Conservation (phyloP, 1,140 invertebrate genomes). For the Papilio xuthus region DNA sequence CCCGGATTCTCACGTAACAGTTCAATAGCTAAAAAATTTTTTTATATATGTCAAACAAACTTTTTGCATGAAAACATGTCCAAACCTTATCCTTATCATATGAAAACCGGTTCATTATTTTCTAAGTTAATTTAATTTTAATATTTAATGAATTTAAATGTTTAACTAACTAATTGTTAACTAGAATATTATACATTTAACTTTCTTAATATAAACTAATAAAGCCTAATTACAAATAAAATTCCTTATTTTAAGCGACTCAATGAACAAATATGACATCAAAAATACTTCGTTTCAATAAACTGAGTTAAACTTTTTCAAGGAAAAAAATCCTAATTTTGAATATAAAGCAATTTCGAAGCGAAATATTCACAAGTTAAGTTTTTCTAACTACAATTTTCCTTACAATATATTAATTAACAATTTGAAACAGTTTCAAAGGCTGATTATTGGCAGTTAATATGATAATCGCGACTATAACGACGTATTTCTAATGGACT, state of each 20-base stretch:
- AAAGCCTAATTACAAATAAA: neutral
- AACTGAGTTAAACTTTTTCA: slow-evolving; percentile 21
- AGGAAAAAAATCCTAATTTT: neutral
- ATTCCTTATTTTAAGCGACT: slow-evolving; percentile 3
- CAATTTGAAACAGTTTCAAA: neutral
- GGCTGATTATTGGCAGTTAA: slow-evolving; percentile 29
- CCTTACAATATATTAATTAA: slow-evolving; percentile 26
- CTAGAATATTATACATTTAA: slow-evolving; percentile 37
- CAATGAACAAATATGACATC: neutral
- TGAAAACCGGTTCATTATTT: neutral
- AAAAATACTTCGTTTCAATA: neutral
- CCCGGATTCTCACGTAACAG: neutral
- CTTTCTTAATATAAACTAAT: slow-evolving; percentile 23
- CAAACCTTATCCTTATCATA: neutral
- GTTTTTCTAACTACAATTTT: slow-evolving; percentile 39
- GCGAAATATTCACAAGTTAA: slow-evolving; percentile 39
- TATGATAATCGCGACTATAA: slow-evolving; percentile 20
- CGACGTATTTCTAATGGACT: slow-evolving; percentile 21
- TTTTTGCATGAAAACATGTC: neutral
- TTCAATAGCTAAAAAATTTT: neutral
- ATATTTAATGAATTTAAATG: neutral
- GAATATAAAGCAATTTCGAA: slow-evolving; percentile 26
- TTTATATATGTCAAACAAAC: neutral
- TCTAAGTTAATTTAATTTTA: neutral
- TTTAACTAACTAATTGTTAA: slow-evolving; percentile 26